Conservation (phyloP, 2,888 invertebrate genomes). For the Odontothrips loti region DNA sequence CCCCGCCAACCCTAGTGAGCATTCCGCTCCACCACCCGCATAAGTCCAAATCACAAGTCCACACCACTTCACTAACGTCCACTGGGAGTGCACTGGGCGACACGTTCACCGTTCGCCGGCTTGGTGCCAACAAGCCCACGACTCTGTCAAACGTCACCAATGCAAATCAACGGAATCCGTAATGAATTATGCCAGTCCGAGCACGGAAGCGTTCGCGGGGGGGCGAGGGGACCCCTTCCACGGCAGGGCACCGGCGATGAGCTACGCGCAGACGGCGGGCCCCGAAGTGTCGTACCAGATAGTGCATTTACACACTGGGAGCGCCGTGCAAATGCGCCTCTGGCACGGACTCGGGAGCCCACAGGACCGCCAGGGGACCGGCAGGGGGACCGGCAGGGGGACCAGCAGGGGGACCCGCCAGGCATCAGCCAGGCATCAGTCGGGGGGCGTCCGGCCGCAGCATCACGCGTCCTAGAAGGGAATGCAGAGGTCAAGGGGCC, state of each 20-base stretch:
- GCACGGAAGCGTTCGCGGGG: too few species aligned
- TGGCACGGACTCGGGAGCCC: constrained; percentile 89
- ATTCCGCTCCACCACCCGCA: not conserved
- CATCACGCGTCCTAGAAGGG: not conserved
- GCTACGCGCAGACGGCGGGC: constrained; percentile 49
- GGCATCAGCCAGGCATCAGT: not conserved
- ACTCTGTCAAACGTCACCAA: not conserved
- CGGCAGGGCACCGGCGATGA: constrained; percentile 34
- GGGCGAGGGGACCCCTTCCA: not conserved
- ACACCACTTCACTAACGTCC: too few species aligned
- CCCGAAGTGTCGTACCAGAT: constrained; percentile 98
- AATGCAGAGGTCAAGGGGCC: too few species aligned
- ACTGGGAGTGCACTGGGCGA: too few species aligned
- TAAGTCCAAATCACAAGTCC: not conserved
- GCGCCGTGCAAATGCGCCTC: constrained; percentile 91
- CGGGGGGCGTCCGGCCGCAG: not conserved
- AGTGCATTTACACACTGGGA: constrained; percentile 91
- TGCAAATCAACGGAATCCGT: constrained; percentile 15
- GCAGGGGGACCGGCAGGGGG: not conserved
- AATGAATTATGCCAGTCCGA: not conserved
- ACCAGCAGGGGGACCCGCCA: not conserved
- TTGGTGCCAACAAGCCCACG: too few species aligned
- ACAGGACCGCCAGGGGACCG: constrained; percentile 49
- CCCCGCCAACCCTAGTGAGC: not conserved
- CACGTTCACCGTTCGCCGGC: too few species aligned